Evolutionary conservation across 2,797 vertebrate species (phyloP).

Genomic region (Babyrousa celebensis): DNA sequence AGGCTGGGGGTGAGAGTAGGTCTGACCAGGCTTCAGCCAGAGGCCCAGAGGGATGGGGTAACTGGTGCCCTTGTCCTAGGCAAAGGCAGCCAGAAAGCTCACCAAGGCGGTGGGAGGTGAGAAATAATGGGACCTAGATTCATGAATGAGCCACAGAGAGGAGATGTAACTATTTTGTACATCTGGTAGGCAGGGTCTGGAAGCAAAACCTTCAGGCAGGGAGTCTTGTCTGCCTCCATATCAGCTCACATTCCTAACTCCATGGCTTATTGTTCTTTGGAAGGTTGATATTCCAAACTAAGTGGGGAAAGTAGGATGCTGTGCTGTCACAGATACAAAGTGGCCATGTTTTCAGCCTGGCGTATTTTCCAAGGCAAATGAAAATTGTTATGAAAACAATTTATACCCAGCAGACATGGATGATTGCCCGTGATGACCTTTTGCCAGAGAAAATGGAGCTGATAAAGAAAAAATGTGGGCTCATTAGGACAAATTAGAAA

Average conservation of each 20-base stretch:
- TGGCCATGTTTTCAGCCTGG: constrained; percentile 79
- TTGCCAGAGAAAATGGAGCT: constrained; percentile 84
- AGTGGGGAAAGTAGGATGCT: background rate
- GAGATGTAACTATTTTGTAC: background rate
- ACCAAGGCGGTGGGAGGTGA: background rate
- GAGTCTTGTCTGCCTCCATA: background rate
- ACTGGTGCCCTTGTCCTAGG: background rate
- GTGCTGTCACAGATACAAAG: constrained; percentile 77
- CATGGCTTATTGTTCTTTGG: constrained; percentile 50
- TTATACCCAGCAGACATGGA: constrained; percentile 86
- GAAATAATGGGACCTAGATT: background rate
- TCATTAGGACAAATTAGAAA: constrained; percentile 88
- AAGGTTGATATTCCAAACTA: constrained; percentile 55
- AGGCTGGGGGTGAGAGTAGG: background rate
- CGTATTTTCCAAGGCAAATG: constrained; percentile 82
- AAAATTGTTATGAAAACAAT: constrained; percentile 88
- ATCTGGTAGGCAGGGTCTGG: background rate
- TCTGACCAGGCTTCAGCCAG: background rate
- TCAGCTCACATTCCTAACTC: constrained; percentile 11
- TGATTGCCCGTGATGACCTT: constrained; percentile 87
- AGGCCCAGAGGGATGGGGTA: background rate
- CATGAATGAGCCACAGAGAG: background rate
- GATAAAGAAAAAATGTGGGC: constrained; percentile 85
- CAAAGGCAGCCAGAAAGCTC: background rate
- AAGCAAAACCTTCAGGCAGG: background rate